phyloP scores from a whole-genome alignment of 1,140 invertebrate genomes.

The Pseudachorutes palmiensis region DNA sequence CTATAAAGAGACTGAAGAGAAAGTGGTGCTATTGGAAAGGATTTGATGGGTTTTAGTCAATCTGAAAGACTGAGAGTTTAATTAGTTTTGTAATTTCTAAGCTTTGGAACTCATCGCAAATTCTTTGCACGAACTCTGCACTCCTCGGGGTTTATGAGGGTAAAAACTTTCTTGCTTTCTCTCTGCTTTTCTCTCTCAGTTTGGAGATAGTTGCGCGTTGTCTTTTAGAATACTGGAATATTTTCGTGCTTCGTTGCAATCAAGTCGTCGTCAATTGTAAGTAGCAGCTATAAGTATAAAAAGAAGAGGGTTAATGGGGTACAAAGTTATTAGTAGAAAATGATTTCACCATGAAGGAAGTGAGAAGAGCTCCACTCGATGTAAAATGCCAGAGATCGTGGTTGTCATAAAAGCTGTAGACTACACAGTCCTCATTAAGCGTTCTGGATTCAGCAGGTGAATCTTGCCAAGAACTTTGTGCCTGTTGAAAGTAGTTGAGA shows the following conservation, averaged over 20 bases:
- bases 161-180: background rate
- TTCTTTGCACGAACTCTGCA: background rate
- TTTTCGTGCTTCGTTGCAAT: constrained; percentile 20
- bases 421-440: constrained; percentile 23
- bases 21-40: too few species aligned
- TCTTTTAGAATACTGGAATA: constrained; percentile 36
- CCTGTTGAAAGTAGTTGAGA: constrained; percentile 25
- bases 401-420: constrained; percentile 29
- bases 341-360: constrained; percentile 30
- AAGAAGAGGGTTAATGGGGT: too few species aligned
- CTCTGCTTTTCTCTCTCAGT: too few species aligned
- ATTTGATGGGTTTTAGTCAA: background rate
- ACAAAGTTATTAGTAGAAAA: too few species aligned
- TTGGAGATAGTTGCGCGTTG: too few species aligned
- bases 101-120: background rate
- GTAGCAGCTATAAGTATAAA: constrained; percentile 25
- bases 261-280: constrained; percentile 36
- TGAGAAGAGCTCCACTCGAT: constrained; percentile 25
- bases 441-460: constrained; percentile 32
- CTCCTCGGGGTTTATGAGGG: background rate
- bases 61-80: background rate
- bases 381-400: constrained; percentile 37
- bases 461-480: constrained; percentile 28
- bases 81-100: background rate
- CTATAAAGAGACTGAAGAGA: background rate